Base-by-base conservation (phyloP, 2,888 invertebrate genomes). In the Leptogaster cylindrica region DNA sequence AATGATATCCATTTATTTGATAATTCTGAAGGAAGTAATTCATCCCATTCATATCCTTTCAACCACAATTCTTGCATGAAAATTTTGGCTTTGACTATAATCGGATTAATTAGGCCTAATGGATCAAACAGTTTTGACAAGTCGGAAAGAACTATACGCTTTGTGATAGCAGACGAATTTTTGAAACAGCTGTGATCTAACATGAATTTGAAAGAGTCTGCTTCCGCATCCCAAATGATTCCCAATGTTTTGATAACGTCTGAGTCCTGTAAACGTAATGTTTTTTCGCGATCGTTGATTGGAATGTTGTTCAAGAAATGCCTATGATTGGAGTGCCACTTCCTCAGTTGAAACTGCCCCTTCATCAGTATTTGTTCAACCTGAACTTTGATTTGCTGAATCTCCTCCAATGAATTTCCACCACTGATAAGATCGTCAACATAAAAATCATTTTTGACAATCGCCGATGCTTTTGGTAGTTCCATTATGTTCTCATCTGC, bases 401-500 rank as follows among this genome's bases (percentile, higher is more conserved):
- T n/a, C 6, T 72, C 70, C 7, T 27, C 14, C 25, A 61, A 18
- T 2, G 70, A 55, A 39, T 73, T 61, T 0, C 52, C 31, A 4
- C 70, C 71, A 4, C 68, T 61, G 23, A 73, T 12, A 2, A 71
- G 28, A 20, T 72, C 73, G 50, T 73, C 73, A 16, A 73, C 68
- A 52, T 71, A 73, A 41, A 73, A 73, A 51, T 72, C 66, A 16
- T 33, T 69, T 61, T 55, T 65, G 20, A 72, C 69, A 12, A 70
- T 64, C 33, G 51, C 12, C 41, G 68, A 48, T 6, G 67, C 67
- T 14, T 18, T 18, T 6, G 65, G 51, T 2, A 3, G 10, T 6
- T 14, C 41, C 8, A 14, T n/a, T 51, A 67, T 44, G 33, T 55
- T 8, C 10, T 16, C 10, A 8, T 28, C 33, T 12, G 55, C 33